Evolutionary conservation across 2,113 vertebrate species (phyloP), one percentile per base, ranked within the genome.

Genomic region (Centropus bengalensis): DNA sequence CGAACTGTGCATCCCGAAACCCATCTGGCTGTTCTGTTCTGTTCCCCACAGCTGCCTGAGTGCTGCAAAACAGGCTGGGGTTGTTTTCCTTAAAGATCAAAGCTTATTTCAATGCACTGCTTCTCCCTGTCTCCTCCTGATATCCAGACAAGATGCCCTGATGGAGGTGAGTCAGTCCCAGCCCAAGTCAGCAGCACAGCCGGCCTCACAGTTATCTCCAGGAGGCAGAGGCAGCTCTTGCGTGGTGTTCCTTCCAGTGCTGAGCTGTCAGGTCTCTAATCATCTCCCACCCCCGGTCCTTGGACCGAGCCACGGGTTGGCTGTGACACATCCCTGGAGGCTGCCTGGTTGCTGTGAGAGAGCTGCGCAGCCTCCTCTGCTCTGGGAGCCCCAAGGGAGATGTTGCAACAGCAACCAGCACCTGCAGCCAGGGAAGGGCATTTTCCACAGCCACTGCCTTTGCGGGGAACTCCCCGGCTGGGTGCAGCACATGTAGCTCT

Each of bases 101-200:
- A 94, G 88, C 93, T 94, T 70, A 54, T 95, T 76, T 66, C 49
- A 92, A 93, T 84, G 77, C 77, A 1, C 5, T 18, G 54, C 91
- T 96, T 92, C 89, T 94, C 84, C 69, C 26, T 30, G 80, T 79
- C 89, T 94, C 94, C 74, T 71, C 73, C 69, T 94, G 94, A 89
- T 92, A 93, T 9, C 77, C 89, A 94, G 88, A 93, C 58, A 1
- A 90, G 95, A 94, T 96, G 93, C 88, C 88, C 92, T 9, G 88
- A 75, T 24, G 15, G 4, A 63, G 66, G 40, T 94, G 95, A 94
- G 81, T 95, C 93, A 93, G 70, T 3, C 52, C 33, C 0, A 18
- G 87, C 93, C 92, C 86, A 54, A 92, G 87, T 9, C 94, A 76
- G 75, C 86, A 55, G 66, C 8, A 0, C 47, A 51, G 55, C 55